A percentile compares a stretch with the other conserved stretches of the same genome.
Evolutionary conservation across 2,888 invertebrate species (phyloP).

Genomic region (Anticlea derivata): DNA sequence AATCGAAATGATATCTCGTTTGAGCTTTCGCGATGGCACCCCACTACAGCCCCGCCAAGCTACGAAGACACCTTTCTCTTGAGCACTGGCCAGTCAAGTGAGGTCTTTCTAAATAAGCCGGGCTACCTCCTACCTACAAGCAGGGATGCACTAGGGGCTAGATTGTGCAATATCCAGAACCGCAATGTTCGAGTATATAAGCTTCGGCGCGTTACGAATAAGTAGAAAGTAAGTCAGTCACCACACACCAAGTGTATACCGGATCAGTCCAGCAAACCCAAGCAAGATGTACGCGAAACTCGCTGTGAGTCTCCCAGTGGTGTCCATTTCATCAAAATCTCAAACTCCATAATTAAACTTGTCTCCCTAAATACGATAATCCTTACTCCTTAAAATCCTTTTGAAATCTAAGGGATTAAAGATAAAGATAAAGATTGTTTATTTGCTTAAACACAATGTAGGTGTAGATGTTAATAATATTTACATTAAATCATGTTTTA

Average conservation of each 20-base stretch:
- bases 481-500: no score
- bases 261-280: constrained; percentile 74
- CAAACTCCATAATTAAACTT: no score
- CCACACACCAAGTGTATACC: constrained; percentile 61
- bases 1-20: constrained; percentile 10
- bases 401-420: no score
- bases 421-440: no score
- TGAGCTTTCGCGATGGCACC: constrained; percentile 43
- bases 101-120: constrained; percentile 62
- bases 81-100: constrained; percentile 26
- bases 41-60: constrained; percentile 62
- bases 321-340: no score
- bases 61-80: constrained; percentile 48
- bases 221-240: constrained; percentile 71
- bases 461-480: no score
- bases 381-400: no score
- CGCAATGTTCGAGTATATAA: constrained; percentile 65
- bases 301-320: constrained; percentile 65
- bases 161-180: constrained; percentile 70
- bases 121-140: constrained; percentile 48
- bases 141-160: constrained; percentile 77
- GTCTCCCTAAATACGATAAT: not conserved
- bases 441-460: no score
- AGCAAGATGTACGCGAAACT: constrained; percentile 80
- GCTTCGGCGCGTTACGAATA: constrained; percentile 58